phyloP scores from a whole-genome alignment of 2,113 vertebrate genomes.

The Mus spicilegus region DNA sequence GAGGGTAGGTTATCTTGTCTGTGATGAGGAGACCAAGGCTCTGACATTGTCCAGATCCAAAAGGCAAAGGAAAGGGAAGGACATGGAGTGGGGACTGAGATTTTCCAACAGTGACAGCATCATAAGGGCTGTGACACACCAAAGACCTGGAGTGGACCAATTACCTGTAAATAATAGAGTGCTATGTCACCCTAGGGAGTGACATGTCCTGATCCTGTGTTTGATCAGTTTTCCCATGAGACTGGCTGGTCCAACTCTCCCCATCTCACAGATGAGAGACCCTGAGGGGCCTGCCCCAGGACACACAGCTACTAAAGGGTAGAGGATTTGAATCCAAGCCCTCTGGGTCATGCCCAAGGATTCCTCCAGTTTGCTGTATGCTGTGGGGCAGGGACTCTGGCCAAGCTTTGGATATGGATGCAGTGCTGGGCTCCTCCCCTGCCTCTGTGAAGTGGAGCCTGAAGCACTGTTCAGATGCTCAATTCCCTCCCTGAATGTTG shows the following conservation, averaged over 20 bases:
- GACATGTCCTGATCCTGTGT: too few species aligned
- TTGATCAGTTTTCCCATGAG: neutral
- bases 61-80: too few species aligned
- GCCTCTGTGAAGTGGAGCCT: neutral
- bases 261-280: neutral
- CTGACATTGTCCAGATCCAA: neutral
- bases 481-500: neutral
- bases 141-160: neutral
- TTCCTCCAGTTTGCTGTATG: neutral
- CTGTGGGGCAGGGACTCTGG: neutral
- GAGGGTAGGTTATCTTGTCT: too few species aligned
- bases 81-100: neutral
- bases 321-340: neutral
- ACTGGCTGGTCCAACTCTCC: neutral
- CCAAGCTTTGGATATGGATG: rapidly evolving
- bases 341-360: neutral
- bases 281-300: neutral
- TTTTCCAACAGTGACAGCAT: neutral
- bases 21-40: neutral
- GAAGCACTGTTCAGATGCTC: neutral
- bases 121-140: neutral
- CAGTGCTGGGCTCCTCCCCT: neutral
- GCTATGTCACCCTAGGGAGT: too few species aligned
- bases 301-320: neutral
- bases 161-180: neutral